Evolutionary conservation across 92 coral and sea anemone genomes (phyloP).

Genomic region (Ricordea florida): DNA sequence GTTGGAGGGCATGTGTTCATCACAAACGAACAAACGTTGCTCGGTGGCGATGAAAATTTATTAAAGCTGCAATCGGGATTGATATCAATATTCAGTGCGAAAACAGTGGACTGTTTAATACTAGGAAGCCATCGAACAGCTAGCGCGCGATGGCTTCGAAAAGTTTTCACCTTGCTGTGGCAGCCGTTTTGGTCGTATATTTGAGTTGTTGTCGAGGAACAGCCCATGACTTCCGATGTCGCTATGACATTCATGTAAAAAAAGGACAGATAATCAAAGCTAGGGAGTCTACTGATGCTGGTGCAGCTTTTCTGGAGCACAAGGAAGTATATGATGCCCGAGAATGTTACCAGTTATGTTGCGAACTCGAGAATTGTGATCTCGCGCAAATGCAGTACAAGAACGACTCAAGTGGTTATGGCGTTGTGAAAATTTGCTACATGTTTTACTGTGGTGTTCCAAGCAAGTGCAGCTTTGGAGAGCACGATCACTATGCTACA

Average conservation of each 20-base stretch:
- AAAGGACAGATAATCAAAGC: constrained; percentile 67
- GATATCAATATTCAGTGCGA: not conserved
- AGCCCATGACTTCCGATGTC: constrained; percentile 40
- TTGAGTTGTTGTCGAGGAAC: constrained; percentile 12
- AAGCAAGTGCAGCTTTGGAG: constrained; percentile 55
- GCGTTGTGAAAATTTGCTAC: constrained; percentile 55
- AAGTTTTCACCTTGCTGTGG: constrained; percentile 8
- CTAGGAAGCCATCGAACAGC: constrained; percentile 40
- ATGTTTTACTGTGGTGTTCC: constrained; percentile 83
- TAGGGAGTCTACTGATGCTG: constrained; percentile 54
- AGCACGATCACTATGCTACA: constrained; percentile 72
- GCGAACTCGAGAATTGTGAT: constrained; percentile 61
- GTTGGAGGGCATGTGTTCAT: no score
- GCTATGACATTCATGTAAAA: constrained; percentile 58
- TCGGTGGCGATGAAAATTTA: no score
- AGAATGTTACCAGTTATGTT: constrained; percentile 74
- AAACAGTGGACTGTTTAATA: not conserved
- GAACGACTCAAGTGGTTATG: not conserved
- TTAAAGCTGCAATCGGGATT: no score
- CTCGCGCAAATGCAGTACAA: constrained; percentile 71
- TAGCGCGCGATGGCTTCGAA: constrained; percentile 33
- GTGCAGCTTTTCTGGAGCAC: constrained; percentile 56
- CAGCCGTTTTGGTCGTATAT: constrained; percentile 66
- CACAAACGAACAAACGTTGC: no score
- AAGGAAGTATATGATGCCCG: constrained; percentile 33